Evolutionary conservation across 1,140 invertebrate species (phyloP).

Genomic region (Ips nitidus): DNA sequence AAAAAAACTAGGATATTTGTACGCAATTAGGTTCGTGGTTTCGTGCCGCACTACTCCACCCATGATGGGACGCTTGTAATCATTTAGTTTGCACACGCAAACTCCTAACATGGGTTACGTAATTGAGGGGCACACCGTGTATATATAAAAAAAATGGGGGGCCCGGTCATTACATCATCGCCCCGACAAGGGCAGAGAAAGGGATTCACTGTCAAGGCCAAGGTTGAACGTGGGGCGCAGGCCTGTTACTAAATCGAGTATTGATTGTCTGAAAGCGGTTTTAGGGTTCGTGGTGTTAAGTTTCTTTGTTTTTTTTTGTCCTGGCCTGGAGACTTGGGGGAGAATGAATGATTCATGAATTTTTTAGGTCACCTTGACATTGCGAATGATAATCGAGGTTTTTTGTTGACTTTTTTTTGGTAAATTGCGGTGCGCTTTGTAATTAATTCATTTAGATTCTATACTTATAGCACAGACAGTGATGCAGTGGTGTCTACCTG

Average conservation of each 20-base stretch:
- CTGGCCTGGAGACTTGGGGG: neutral
- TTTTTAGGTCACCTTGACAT: too few species aligned
- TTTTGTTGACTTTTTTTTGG: neutral
- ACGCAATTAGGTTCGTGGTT: neutral
- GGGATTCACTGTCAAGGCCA: slow-evolving; percentile 11
- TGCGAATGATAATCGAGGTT: neutral
- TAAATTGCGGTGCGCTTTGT: neutral
- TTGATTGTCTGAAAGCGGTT: slow-evolving; percentile 4
- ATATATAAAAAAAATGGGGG: neutral
- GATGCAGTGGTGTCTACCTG: too few species aligned
- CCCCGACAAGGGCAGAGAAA: slow-evolving; percentile 4
- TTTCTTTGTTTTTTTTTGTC: neutral
- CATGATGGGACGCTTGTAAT: neutral
- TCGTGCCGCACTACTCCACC: neutral
- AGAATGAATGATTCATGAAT: too few species aligned
- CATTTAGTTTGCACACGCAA: too few species aligned
- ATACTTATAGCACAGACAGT: neutral
- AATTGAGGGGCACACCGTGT: neutral
- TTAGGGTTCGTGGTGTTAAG: neutral
- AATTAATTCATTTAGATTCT: neutral
- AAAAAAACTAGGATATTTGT: neutral
- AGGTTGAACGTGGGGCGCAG: slow-evolving; percentile 5
- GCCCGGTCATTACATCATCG: slow-evolving; percentile 12
- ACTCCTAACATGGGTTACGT: neutral
- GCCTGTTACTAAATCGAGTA: slow-evolving; percentile 3